phyloP scores from a whole-genome alignment of 2,797 vertebrate genomes.

The Phoxinus dragarum region DNA sequence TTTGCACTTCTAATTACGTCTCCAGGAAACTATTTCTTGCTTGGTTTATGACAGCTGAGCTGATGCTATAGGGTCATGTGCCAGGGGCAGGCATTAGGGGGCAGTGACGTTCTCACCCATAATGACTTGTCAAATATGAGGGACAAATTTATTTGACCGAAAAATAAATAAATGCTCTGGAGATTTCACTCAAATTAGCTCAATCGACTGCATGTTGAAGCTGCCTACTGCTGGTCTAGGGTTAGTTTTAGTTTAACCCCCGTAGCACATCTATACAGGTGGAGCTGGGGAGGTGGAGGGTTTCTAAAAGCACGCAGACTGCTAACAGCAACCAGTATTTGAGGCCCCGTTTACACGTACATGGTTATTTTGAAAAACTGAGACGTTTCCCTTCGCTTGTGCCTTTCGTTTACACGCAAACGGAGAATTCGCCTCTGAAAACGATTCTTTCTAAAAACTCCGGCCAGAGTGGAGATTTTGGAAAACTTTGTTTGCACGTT shows the following conservation, averaged over 20 bases:
- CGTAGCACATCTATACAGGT: no score
- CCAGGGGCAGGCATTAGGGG: background rate
- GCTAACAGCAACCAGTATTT: no score
- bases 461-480: no score
- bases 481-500: no score
- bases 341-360: no score
- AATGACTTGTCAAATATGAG: slow-evolving; percentile 4
- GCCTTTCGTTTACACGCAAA: no score
- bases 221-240: background rate
- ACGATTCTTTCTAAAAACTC: no score
- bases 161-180: background rate
- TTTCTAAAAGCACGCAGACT: no score
- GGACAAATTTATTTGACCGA: background rate
- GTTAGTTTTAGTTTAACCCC: background rate
- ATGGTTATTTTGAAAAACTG: no score
- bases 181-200: background rate
- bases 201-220: background rate
- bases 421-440: no score
- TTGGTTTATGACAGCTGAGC: slow-evolving; percentile 2
- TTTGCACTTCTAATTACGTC: slow-evolving; percentile 27
- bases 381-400: no score
- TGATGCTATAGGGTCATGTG: background rate
- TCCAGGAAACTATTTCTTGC: slow-evolving; percentile 12
- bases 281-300: no score
- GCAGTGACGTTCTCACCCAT: background rate